phyloP scores from a whole-genome alignment of 2,888 invertebrate species.

The Colletes collaris region DNA sequence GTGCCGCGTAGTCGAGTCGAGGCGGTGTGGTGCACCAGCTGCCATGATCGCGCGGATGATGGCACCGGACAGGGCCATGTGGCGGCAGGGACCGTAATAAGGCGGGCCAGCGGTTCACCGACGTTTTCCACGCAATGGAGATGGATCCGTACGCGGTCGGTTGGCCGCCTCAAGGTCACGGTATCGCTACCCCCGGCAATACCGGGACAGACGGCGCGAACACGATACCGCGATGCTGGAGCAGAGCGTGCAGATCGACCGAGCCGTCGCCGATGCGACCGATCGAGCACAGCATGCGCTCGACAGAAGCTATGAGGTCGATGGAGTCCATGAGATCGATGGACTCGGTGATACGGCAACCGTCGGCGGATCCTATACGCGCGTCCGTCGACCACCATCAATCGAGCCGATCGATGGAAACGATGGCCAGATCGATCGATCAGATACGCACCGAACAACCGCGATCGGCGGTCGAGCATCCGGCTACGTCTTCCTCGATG shows the following conservation, averaged over 20 bases:
- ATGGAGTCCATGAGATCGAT: constrained; percentile 81
- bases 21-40: background rate
- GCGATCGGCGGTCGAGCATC: constrained; percentile 70
- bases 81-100: constrained; percentile 56
- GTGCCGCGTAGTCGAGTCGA: constrained; percentile 1
- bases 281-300: constrained; percentile 78
- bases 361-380: constrained; percentile 62
- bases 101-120: constrained; percentile 1
- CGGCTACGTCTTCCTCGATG: constrained; percentile 57
- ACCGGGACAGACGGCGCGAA: constrained; percentile 59
- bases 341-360: constrained; percentile 78
- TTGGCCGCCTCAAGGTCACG: constrained; percentile 80
- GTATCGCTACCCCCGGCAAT: constrained; percentile 59
- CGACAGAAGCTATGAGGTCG: constrained; percentile 80
- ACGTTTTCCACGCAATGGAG: constrained; percentile 44
- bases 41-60: constrained; percentile 56
- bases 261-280: constrained; percentile 81
- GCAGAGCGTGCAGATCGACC: constrained; percentile 80
- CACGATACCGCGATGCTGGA: constrained; percentile 78
- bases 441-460: constrained; percentile 69
- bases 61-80: constrained; percentile 79
- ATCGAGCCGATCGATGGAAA: constrained; percentile 75
- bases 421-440: constrained; percentile 66
- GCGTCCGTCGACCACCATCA: constrained; percentile 70
- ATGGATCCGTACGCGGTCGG: constrained; percentile 84